These are phyloP conservation scores for Phymatocera aterrima DNA, from an alignment of 2,888 invertebrate species.

Conservation along the genomic window DNA sequence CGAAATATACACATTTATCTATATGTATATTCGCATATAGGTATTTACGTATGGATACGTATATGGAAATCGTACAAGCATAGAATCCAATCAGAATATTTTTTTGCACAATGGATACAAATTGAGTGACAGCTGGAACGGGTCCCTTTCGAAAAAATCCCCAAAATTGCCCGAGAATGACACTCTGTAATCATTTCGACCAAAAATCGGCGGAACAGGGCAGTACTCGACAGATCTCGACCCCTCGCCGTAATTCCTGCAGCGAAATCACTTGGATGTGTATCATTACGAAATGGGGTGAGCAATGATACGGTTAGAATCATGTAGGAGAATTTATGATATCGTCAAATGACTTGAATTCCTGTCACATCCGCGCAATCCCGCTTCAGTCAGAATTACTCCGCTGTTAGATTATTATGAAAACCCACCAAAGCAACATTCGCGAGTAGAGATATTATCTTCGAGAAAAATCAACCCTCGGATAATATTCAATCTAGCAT, in stretches of 20 bases:
- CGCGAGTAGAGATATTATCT: neutral
- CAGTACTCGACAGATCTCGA: conserved; percentile 8
- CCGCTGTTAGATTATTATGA: neutral
- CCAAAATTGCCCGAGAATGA: conserved; percentile 9
- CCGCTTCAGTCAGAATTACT: neutral
- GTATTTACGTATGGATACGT: neutral
- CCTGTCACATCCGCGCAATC: neutral
- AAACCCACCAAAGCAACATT: neutral
- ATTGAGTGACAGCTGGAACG: conserved; percentile 24
- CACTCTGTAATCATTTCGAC: conserved; percentile 27
- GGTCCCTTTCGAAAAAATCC: conserved; percentile 5
- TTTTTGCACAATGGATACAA: conserved; percentile 31
- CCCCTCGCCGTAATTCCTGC: neutral
- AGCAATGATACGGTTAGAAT: conserved; percentile 27
- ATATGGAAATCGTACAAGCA: neutral
- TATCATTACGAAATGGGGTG: neutral
- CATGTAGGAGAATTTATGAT: neutral
- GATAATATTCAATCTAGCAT: too few relatives aligned
- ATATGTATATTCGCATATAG: neutral
- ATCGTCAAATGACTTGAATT: neutral
- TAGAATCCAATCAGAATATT: conserved; percentile 28
- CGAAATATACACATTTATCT: neutral
- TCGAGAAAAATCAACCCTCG: too few relatives aligned
- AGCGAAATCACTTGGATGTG: conserved; percentile 15
- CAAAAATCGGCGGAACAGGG: conserved; percentile 1